Base-by-base conservation (phyloP, 2,888 invertebrate genomes). In the Andrena bucephala region DNA sequence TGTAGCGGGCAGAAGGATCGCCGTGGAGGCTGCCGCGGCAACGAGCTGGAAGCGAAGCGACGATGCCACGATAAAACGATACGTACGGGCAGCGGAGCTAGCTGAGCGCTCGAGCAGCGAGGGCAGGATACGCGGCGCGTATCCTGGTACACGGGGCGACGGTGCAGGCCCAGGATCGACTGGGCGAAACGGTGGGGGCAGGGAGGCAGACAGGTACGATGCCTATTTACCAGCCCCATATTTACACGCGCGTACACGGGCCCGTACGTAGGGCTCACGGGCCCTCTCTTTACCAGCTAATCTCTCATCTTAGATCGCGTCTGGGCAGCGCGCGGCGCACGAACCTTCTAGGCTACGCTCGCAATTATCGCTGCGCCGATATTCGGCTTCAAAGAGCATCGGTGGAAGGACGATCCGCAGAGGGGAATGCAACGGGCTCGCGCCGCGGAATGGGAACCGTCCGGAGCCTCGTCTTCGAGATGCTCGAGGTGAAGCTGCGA, bases 301-400 rank as follows among this genome's bases (percentile, higher is more conserved):
- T 92, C 92, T 92, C 87, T 91, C 92, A 92, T 92, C 92, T 91
- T 89, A 91, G 90, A 92, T 92, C 89, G 88, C 83, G 81, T 83
- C 75, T 80, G 71, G 52, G 66, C 42, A 42, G 42, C 57, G 57
- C 57, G 57, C 66, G 59, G 50, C 66, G 77, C 79, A 81, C 83
- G 69, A 84, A 83, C 81, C 72, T 71, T 54, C 52, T 31, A 62
- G 77, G 73, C 69, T 80, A 24, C 71, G 73, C 78, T 85, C 83
- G 77, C 85, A 85, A 82, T 85, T 85, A 84, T 85, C 85, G 83
- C 83, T 48, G 57, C 57, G 72, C 66, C 73, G 83, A 83, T 83
- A 83, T 83, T 83, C 83, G 77, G 83, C 83, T 66, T 77, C 59
- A 76, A 77, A 83, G 77, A 52, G 65, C 65, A 82, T 82, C 67